Conservation (phyloP, 2,797 vertebrate species). For the Podargus strigoides region DNA sequence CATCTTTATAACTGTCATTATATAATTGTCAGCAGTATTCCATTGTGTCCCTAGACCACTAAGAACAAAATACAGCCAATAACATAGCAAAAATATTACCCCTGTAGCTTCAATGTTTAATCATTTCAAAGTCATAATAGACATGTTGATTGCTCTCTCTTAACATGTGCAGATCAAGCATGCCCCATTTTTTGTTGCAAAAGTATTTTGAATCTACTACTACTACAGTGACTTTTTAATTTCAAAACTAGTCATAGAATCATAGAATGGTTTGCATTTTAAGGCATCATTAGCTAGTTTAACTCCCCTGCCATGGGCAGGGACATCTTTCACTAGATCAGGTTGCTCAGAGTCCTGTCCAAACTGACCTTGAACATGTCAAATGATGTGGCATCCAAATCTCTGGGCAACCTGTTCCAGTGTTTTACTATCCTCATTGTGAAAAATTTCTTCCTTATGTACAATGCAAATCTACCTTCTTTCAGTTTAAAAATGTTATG, state of each 20-base stretch:
- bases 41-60: background rate
- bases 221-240: background rate
- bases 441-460: background rate
- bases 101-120: background rate
- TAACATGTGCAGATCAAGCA: background rate
- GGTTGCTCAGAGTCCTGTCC: background rate
- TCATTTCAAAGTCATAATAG: background rate
- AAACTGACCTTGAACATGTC: background rate
- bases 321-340: background rate
- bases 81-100: background rate
- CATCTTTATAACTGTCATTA: background rate
- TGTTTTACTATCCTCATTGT: background rate
- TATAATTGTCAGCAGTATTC: background rate
- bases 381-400: fast-evolving
- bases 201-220: background rate
- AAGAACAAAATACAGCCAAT: background rate
- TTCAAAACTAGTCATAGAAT: background rate
- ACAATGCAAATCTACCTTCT: background rate
- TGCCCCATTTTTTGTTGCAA: background rate
- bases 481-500: background rate
- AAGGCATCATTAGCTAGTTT: background rate
- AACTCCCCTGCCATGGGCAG: fast-evolving
- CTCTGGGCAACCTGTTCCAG: background rate
- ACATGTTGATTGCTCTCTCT: background rate
- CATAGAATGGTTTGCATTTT: background rate